Evolutionary conservation across 2,113 vertebrate species (phyloP), one percentile per base, ranked within the genome.

Genomic region (Misgurnus mizolepis): DNA sequence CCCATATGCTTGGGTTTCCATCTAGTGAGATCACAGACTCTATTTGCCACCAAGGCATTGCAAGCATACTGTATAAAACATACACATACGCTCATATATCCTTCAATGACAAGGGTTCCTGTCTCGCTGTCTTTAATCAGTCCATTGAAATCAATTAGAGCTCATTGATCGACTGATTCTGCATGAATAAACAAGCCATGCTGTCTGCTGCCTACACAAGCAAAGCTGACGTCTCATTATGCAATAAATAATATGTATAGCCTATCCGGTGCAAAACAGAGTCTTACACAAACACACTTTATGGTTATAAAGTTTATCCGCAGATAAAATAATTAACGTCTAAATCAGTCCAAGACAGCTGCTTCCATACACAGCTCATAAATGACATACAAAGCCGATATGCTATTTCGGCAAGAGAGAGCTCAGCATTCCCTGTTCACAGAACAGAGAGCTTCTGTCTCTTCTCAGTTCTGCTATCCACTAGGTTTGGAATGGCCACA

Each of bases 391-490:
- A 55, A 50, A 86, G 83, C 85, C 77, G 83, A 86, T 90, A 86
- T 87, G 79, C 84, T 86, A 85, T 85, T 85, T 72, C 82, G 88
- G 84, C 70, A 87, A 88, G 70, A 73, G 49, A 55, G 67, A 79
- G 76, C 62, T 49, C 76, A 70, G 69, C 79, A 86, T 74, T 61
- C 79, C 84, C 85, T 83, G 83, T 81, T 69, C 67, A 90, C 87
- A 89, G 90, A 91, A 94, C 93, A 94, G 91, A 91, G 91, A 89
- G 88, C 90, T 89, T 90, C 91, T 93, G 93, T 94, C 89, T 90
- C 88, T 40, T 76, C 84, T 90, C 90, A 91, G 90, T 92, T 91
- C 90, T 88, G 89, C 88, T 89, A 90, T 91, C 89, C 87, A 84
- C 88, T 84, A 81, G 58, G 84, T 89, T 88, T 83, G 85, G 70